phyloP scores from a whole-genome alignment of 2,888 invertebrate genomes.

The Sminthurinus aureus region DNA sequence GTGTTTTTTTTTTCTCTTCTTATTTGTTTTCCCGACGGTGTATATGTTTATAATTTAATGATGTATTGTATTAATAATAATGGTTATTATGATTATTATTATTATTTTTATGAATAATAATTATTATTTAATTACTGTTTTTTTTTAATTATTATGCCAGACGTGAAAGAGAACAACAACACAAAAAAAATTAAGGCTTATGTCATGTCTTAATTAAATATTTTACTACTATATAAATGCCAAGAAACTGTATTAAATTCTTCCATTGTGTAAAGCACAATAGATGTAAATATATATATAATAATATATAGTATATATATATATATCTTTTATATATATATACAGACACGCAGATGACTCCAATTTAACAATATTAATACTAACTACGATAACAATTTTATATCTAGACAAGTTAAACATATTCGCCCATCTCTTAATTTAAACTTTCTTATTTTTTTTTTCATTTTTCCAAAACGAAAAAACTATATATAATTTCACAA shows the following conservation, averaged over 20 bases:
- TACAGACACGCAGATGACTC: background rate
- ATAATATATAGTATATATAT: too few species aligned
- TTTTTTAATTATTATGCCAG: background rate
- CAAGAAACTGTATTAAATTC: background rate
- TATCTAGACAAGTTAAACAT: background rate
- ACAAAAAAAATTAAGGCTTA: conserved; percentile 30
- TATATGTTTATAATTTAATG: too few species aligned
- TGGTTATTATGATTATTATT: too few species aligned
- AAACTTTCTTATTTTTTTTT: too few species aligned
- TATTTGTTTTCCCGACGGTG: background rate
- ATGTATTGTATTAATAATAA: too few species aligned
- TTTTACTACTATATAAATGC: conserved; percentile 8
- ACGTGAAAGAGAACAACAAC: conserved; percentile 18
- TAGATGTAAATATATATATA: background rate
- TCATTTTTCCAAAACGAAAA: too few species aligned
- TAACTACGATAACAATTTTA: background rate
- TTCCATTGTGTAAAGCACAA: conserved; percentile 7
- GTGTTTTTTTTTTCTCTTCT: background rate
- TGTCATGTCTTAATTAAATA: conserved; percentile 33
- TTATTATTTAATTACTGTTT: background rate
- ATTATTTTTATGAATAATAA: conserved; percentile 11
- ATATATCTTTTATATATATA: too few species aligned
- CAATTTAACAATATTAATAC: background rate
- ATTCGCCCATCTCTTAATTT: background rate
- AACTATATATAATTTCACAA: too few species aligned